Evolutionary conservation across 2,113 vertebrate species (phyloP), one percentile per base, ranked within the genome.

Genomic region (Scalopus aquaticus): DNA sequence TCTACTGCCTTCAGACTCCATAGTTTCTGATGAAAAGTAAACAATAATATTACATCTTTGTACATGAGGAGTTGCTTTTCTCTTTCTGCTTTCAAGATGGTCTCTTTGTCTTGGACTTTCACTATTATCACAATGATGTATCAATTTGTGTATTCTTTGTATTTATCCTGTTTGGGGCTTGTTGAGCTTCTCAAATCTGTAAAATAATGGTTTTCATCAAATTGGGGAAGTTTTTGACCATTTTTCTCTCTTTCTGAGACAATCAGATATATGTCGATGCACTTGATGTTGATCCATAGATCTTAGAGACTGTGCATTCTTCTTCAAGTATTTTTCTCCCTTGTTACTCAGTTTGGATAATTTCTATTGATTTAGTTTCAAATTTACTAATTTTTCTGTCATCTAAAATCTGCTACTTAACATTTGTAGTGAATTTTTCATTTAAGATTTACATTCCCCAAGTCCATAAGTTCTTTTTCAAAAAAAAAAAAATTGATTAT

Each of bases 21-120:
- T 76, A 62, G 60, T 70, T 90, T 93, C 65, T 74, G 22, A 70
- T 96, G 39, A 88, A 62, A 96, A 83, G 69, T 95, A 69, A 86
- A 24, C 72, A 74, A 20, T 83, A 37, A 2, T 60, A 83, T 42
- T 74, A 15, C 58, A 51, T 92, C 54, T 37, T 26, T 62, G 5
- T 17, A 30, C 32, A 24, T 49, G 11, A 70, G 32, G 10, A 79
- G 30, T 81, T 73, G 32, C 32, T 76, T 91, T 60, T 49, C n/a
- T 70, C 62, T 62, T 78, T 49, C 15, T 67, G 28, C 64, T 83
- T 83, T 39, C 44, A 12, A 58, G 42, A 72, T 81, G 54, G 90
- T 93, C 64, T 82, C 39, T 30, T 83, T 94, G 87, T 11, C 12
- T 62, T 79, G 83, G 58, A 24, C 32, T 70, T 90, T 65, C 51